Evolutionary conservation across 2,113 vertebrate species (phyloP).

Genomic region (Tragelaphus buxtoni): DNA sequence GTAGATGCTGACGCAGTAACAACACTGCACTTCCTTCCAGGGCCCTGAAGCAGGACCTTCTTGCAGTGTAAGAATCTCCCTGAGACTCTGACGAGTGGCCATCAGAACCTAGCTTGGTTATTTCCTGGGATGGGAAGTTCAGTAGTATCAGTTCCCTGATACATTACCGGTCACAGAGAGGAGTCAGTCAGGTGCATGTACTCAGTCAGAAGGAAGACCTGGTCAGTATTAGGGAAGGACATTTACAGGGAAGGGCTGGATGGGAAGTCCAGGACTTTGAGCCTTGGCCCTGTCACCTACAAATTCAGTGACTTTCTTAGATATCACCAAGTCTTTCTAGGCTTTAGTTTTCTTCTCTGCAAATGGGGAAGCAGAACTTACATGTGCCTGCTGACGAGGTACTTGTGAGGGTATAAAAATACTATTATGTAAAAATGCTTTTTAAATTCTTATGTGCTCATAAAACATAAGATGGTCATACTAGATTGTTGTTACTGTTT

Average conservation of each 20-base stretch:
- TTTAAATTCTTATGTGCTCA: background rate
- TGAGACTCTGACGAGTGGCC: background rate
- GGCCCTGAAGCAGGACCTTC: background rate
- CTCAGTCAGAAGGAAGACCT: background rate
- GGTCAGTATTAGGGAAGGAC: accelerated
- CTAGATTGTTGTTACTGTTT: background rate
- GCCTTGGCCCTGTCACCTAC: background rate
- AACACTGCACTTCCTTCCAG: accelerated
- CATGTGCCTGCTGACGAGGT: background rate
- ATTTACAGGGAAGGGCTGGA: background rate
- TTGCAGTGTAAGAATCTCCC: background rate
- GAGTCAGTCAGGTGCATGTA: background rate
- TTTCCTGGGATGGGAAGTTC: background rate
- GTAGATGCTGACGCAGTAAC: background rate
- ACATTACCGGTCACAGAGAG: background rate
- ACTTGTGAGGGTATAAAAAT: background rate
- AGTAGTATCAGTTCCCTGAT: background rate
- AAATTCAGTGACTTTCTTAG: background rate
- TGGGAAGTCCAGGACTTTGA: background rate
- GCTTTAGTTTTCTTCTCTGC: background rate
- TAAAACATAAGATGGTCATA: background rate
- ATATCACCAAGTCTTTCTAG: background rate
- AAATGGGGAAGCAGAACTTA: background rate
- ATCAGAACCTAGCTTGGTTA: background rate
- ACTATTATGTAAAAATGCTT: background rate